phyloP scores from a whole-genome alignment of 1,140 invertebrate species.

The Grapholita molesta region DNA sequence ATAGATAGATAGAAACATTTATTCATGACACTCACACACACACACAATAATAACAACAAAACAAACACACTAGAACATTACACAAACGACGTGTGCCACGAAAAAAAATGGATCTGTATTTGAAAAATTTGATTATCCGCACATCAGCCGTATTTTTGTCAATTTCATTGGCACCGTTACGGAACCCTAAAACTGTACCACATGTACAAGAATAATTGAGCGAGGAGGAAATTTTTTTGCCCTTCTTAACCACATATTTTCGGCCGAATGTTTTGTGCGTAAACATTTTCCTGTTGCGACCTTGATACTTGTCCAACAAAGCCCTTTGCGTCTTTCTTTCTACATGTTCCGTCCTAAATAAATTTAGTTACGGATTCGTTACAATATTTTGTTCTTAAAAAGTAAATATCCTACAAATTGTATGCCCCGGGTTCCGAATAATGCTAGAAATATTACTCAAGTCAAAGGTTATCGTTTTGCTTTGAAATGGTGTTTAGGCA shows the following conservation, averaged over 20 bases:
- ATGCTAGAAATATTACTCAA: not conserved
- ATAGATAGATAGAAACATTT: no score
- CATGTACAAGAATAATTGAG: conserved; percentile 5
- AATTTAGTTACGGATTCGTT: not conserved
- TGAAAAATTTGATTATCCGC: no score
- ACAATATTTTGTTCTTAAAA: not conserved
- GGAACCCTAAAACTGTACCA: not conserved
- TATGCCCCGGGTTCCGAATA: not conserved
- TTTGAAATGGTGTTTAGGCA: no score
- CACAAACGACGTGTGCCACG: no score
- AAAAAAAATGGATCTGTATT: no score
- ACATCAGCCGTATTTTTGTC: no score
- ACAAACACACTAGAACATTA: no score
- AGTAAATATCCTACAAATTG: not conserved
- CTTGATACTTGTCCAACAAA: not conserved
- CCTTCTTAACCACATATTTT: not conserved
- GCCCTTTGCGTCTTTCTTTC: not conserved
- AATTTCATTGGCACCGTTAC: not conserved
- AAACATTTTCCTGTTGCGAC: not conserved
- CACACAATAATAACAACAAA: no score
- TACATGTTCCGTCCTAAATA: conserved; percentile 5
- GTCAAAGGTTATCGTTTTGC: not conserved
- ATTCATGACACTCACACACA: no score
- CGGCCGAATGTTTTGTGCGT: not conserved
- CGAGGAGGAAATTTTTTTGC: conserved; percentile 6